phyloP scores from a whole-genome alignment of 1,140 invertebrate genomes.

The Gerris buenoi region DNA sequence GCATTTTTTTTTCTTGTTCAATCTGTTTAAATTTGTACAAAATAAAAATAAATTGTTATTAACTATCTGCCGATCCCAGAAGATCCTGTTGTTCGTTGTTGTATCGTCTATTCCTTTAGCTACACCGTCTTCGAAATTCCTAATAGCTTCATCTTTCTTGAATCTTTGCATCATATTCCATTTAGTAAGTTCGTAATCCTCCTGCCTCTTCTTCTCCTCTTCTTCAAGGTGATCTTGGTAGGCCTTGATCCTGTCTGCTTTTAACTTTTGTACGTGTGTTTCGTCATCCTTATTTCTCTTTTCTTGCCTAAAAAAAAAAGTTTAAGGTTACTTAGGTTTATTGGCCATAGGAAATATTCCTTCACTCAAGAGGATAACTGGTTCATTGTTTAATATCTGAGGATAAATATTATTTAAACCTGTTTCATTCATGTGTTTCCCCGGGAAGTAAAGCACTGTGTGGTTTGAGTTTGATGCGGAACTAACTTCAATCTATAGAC shows the following conservation, averaged over 20 bases:
- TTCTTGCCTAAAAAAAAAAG: background rate
- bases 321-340: too few species aligned
- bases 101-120: background rate
- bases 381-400: too few species aligned
- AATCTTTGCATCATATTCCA: slow-evolving; percentile 19
- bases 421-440: too few species aligned
- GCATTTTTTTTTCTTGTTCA: too few species aligned
- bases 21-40: too few species aligned
- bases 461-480: too few species aligned
- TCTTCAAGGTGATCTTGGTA: slow-evolving; percentile 12
- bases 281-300: slow-evolving; percentile 9
- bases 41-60: too few species aligned
- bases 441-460: too few species aligned
- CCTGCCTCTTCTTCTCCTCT: slow-evolving; percentile 11
- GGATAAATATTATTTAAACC: too few species aligned
- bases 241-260: slow-evolving; percentile 13
- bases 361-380: too few species aligned
- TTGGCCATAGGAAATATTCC: too few species aligned
- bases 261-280: slow-evolving; percentile 8
- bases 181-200: slow-evolving; percentile 17
- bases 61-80: background rate
- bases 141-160: slow-evolving; percentile 15
- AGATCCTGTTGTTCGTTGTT: background rate
- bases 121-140: slow-evolving; percentile 7
- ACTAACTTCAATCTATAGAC: too few species aligned